phyloP scores from a whole-genome alignment of 2,113 vertebrate species.

The Hemiscyllium ocellatum region DNA sequence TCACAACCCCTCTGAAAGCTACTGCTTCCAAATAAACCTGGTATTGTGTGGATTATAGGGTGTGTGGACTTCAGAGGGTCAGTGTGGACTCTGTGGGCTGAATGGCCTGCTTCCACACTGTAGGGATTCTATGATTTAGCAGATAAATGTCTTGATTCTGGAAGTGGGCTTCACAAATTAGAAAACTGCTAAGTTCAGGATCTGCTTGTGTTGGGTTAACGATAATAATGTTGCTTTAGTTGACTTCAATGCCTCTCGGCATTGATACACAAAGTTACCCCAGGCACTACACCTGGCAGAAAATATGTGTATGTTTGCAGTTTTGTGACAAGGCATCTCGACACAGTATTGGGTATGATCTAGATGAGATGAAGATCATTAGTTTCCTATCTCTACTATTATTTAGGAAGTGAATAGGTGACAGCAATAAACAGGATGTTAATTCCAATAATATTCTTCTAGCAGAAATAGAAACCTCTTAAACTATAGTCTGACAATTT shows the following conservation, averaged over 20 bases:
- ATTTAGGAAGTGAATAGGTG: neutral
- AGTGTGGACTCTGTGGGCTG: no score
- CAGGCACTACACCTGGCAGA: neutral
- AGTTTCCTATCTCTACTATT: neutral
- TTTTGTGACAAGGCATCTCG: neutral
- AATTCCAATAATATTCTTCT: neutral
- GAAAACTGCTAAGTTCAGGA: neutral
- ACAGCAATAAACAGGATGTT: neutral
- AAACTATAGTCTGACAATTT: neutral
- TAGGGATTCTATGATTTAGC: neutral
- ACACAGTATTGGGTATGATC: neutral
- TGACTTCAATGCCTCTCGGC: neutral
- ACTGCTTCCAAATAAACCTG: no score
- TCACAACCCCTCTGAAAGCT: no score
- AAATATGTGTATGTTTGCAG: neutral
- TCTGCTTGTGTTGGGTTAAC: neutral
- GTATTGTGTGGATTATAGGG: no score
- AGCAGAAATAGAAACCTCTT: neutral
- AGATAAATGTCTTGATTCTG: neutral
- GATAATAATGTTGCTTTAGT: neutral
- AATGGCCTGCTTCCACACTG: no score
- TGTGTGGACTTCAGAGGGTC: no score
- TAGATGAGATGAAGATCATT: neutral
- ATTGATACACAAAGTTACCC: neutral
- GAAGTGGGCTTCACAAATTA: neutral